Evolutionary conservation across 2,888 invertebrate genomes (phyloP), one percentile per base, ranked within the genome.

Genomic region (Nephrotoma flavescens): DNA sequence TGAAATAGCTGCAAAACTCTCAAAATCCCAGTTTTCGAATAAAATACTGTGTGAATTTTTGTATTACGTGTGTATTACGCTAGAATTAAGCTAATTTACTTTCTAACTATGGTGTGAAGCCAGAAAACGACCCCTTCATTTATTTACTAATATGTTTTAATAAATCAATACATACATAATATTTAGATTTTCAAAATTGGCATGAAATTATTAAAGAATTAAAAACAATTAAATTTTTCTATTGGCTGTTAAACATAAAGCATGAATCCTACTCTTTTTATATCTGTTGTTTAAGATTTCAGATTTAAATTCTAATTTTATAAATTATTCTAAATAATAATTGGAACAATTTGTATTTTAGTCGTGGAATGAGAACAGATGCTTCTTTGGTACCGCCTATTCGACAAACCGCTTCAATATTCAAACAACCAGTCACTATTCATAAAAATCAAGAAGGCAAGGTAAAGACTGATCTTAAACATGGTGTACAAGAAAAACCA

Each of bases 371-470:
- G 11, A 93, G 97, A 87, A 96, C 96, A 88, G 99, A 99, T 92
- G 95, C 97, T 9, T 97, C 97, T 11, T 91, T 99, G 88, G 96
- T 98, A 86, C 96, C 98, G 86, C 99, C 99, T 1, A 98, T 99
- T 88, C 94, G 99, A 84, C 99, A 99, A 92, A 99, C 99, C 0
- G 98, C 99, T 0, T 98, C 98, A 2, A 99, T 99, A 90, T 99
- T 99, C 91, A 99, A 99, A 90, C 99, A 99, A 91, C 99, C 99
- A 0, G 99, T 99, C 0, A 99, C 99, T 0, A 96, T 99, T 5
- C 95, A 97, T 89, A 96, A 97, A 91, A 97, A 96, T 42, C 97
- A 96, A 91, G 97, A 97, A 90, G 96, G 97, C 89, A 96, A 96
- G 92, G 96, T 97, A 12, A 97, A 97, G 91, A 94, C 94, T 6